Evolutionary conservation across 2,113 vertebrate species (phyloP).

Genomic region (Rhipidura dahli): DNA sequence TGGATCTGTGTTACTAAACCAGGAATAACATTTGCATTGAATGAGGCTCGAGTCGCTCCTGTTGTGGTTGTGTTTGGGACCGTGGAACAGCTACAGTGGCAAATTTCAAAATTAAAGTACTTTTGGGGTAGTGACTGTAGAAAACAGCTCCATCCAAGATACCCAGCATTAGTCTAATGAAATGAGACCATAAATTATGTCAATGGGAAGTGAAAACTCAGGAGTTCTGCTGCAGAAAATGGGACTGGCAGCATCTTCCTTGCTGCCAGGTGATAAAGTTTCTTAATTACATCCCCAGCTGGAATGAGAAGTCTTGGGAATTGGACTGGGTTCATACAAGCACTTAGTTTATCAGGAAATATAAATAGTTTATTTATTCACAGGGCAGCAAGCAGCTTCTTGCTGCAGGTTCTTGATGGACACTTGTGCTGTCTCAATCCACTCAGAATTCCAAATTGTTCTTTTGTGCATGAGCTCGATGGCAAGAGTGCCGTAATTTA

Average conservation of each 20-base stretch:
- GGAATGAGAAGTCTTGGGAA: slow-evolving; percentile 65
- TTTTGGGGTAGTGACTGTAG: neutral
- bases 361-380: slow-evolving; percentile 76
- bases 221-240: slow-evolving; percentile 38
- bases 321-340: slow-evolving; percentile 72
- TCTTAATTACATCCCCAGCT: slow-evolving; percentile 68
- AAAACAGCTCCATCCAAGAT: neutral
- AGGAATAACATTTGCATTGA: neutral
- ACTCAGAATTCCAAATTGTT: slow-evolving; percentile 58
- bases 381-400: slow-evolving; percentile 52
- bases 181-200: slow-evolving; percentile 56
- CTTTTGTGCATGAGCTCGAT: slow-evolving; percentile 44
- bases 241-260: slow-evolving; percentile 54
- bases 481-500: slow-evolving; percentile 62
- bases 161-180: slow-evolving; percentile 37
- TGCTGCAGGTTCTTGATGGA: slow-evolving; percentile 69
- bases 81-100: neutral
- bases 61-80: accelerated
- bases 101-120: neutral
- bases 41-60: accelerated
- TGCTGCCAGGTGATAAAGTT: slow-evolving; percentile 50
- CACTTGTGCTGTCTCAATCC: slow-evolving; percentile 63
- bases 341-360: slow-evolving; percentile 74
- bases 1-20: neutral
- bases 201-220: slow-evolving; percentile 44